These are phyloP conservation scores for Petrocephalus zakoni DNA, from an alignment of 2,113 vertebrate species.

Conservation along the genomic window DNA sequence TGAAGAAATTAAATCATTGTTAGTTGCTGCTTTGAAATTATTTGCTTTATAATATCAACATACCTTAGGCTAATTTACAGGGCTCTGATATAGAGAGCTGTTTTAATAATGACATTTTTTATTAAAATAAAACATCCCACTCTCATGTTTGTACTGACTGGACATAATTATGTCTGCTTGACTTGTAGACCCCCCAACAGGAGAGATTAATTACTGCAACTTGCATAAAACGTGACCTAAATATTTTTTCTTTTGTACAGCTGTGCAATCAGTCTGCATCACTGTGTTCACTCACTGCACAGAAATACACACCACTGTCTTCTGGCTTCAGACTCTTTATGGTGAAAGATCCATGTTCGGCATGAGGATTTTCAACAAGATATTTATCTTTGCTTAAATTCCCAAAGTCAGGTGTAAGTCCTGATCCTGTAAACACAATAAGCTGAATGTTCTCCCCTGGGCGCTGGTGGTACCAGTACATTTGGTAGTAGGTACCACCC, in stretches of 20 bases:
- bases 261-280: background rate
- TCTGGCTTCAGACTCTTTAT: conserved; percentile 17
- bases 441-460: background rate
- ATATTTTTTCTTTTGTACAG: conserved; percentile 27
- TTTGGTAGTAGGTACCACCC: background rate
- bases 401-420: conserved; percentile 17
- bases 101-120: too few species aligned
- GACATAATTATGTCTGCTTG: background rate
- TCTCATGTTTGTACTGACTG: too few species aligned
- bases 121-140: too few species aligned
- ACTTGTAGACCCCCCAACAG: background rate
- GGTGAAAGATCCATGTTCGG: conserved; percentile 29
- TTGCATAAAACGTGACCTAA: background rate
- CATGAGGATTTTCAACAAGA: background rate
- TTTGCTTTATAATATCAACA: too few species aligned
- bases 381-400: conserved; percentile 22
- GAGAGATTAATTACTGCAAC: background rate
- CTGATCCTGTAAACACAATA: conserved; percentile 25
- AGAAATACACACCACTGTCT: too few species aligned
- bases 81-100: too few species aligned
- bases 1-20: background rate
- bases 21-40: too few species aligned
- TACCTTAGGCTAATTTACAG: too few species aligned
- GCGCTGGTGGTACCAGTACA: conserved; percentile 49
- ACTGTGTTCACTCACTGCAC: too few species aligned